A percentile compares a stretch with the other conserved stretches of the same genome.
Evolutionary conservation across 1,140 invertebrate genomes (phyloP).

Genomic region (Drosophila persimilis): DNA sequence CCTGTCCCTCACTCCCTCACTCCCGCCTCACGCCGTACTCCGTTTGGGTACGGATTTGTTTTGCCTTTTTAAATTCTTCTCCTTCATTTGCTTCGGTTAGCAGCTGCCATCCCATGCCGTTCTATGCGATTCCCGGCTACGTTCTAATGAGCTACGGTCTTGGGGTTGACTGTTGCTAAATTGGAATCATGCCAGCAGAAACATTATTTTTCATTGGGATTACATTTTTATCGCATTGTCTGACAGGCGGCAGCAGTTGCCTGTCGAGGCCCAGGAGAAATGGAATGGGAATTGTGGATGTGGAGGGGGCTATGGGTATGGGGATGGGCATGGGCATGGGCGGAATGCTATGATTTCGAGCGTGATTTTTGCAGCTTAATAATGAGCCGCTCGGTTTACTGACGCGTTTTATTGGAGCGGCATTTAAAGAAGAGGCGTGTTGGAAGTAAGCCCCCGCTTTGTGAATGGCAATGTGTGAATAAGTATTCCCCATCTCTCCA

Average conservation of each 20-base stretch:
- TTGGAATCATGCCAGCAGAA: constrained; percentile 73
- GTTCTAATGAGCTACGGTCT: constrained; percentile 59
- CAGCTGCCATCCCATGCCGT: constrained; percentile 15
- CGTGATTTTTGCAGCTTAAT: constrained; percentile 83
- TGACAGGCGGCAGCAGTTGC: constrained; percentile 78
- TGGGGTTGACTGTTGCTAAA: constrained; percentile 65
- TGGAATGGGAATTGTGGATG: too few relatives aligned
- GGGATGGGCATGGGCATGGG: not conserved
- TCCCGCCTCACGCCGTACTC: not conserved
- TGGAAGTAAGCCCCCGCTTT: constrained; percentile 37
- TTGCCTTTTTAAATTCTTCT: constrained; percentile 82
- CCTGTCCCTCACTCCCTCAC: too few relatives aligned
- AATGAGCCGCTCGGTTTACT: constrained; percentile 71
- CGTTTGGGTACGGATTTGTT: constrained; percentile 68
- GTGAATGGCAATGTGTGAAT: constrained; percentile 47
- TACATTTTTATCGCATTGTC: constrained; percentile 81
- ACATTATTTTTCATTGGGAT: constrained; percentile 82
- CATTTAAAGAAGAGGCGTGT: constrained; percentile 63
- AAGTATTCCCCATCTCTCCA: constrained; percentile 5
- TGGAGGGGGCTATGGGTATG: not conserved
- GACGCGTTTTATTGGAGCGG: constrained; percentile 71
- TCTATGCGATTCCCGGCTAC: constrained; percentile 18
- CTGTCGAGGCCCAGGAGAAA: constrained; percentile 37
- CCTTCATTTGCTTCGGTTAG: constrained; percentile 77
- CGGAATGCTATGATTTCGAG: constrained; percentile 50